phyloP scores from a whole-genome alignment of 2,113 vertebrate genomes.

The Holacanthus passer region DNA sequence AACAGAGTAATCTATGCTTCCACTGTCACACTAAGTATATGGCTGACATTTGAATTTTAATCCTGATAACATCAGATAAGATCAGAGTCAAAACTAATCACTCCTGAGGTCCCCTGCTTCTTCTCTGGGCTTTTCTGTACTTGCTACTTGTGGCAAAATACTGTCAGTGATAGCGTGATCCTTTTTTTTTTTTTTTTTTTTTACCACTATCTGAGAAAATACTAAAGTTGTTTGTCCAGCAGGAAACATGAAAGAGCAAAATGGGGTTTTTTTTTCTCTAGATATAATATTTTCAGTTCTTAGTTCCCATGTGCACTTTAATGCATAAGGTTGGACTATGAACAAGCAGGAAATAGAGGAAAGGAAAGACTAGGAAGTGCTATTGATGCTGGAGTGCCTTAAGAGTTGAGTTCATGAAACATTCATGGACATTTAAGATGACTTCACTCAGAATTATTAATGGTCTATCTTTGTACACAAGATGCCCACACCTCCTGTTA shows the following conservation, averaged over 20 bases:
- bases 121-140: slow-evolving; percentile 20
- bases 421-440: slow-evolving; percentile 62
- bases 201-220: background rate
- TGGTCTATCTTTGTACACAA: slow-evolving; percentile 57
- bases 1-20: slow-evolving; percentile 74
- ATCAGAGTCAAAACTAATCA: slow-evolving; percentile 81
- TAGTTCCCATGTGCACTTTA: slow-evolving; percentile 28
- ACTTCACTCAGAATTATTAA: slow-evolving; percentile 70
- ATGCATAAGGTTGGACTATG: slow-evolving; percentile 17
- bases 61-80: slow-evolving; percentile 81
- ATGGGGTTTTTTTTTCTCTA: slow-evolving; percentile 27
- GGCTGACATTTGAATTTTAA: slow-evolving; percentile 83
- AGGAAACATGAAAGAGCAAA: slow-evolving; percentile 34
- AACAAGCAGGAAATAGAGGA: slow-evolving; percentile 48
- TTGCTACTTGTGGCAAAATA: slow-evolving; percentile 26
- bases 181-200: slow-evolving; percentile 10
- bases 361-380: slow-evolving; percentile 48
- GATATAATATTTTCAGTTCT: slow-evolving; percentile 30
- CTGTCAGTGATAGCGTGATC: background rate
- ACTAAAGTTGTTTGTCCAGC: slow-evolving; percentile 16
- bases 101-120: slow-evolving; percentile 55
- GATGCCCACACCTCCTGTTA: slow-evolving; percentile 29
- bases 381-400: slow-evolving; percentile 49
- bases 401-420: slow-evolving; percentile 56
- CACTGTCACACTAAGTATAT: slow-evolving; percentile 72